Base-by-base conservation (phyloP, 1,140 invertebrate genomes). In the Micrasema longulum region DNA sequence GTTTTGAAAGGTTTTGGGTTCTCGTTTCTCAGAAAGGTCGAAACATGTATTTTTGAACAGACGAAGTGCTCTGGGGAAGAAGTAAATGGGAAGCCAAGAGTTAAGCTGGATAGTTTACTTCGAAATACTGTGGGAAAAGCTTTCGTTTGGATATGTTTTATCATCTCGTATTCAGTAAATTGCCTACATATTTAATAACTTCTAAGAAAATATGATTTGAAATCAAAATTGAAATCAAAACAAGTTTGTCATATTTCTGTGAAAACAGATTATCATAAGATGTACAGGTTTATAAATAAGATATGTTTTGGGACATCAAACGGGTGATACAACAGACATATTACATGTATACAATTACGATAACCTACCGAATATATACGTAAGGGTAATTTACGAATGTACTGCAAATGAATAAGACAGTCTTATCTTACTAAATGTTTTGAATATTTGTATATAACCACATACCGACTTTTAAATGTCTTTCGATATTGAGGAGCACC, bases 41-140 rank as follows among this genome's bases (percentile, higher is more conserved):
- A 12, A 53, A 1, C 50, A 53, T 53, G 50, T 53, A 53, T 53
- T 53, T 53, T 53, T 53, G 26, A 53, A 53, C 10, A 53, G 50
- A 53, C 26, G 50, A 53, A 53, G 50, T 18, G 22, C 26, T 1
- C 12, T 22, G 22, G 22, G 26, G 18, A 53, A 53, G 26, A 53
- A 53, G 50, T 53, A 53, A 53, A n/a, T 23, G 10, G 22, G 18
- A 53, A 53, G 50, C 26, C 50, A 53, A 53, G 26, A 23, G 50
- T 53, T 53, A 53, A 53, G 50, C 26, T 22, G 12, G 18, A 12
- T 22, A 53, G 50, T 18, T 53, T 18, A 22, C 22, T 12, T 23
- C 11, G 48, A 26, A 52, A 16, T 12, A 45, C n/a, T 12, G 41
- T 14, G 18, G 43, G 43, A 45, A 45, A 45, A 16, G n/a, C 5